Evolutionary conservation across 2,888 invertebrate species (phyloP).

Genomic region (Spodoptera littoralis): DNA sequence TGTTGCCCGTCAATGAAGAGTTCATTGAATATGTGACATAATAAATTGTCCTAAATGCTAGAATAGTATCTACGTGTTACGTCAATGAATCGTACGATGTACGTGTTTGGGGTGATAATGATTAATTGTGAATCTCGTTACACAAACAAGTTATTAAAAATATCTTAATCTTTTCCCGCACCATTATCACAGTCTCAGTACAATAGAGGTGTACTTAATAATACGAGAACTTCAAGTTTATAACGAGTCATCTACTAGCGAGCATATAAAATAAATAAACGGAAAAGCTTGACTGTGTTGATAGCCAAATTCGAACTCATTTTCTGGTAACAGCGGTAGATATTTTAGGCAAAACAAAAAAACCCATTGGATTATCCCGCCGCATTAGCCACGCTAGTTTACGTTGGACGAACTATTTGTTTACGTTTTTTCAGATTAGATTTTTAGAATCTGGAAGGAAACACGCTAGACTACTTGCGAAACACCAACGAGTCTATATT

Average conservation of each 20-base stretch:
- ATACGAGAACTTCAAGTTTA: neutral
- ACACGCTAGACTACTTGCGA: constrained; percentile 44
- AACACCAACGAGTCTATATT: constrained; percentile 27
- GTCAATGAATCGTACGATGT: constrained; percentile 62
- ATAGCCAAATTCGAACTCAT: constrained; percentile 40
- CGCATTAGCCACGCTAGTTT: constrained; percentile 68
- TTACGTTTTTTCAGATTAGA: constrained; percentile 71
- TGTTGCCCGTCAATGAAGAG: constrained; percentile 4
- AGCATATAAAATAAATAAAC: constrained; percentile 1
- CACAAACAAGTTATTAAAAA: constrained; percentile 49
- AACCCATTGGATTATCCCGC: constrained; percentile 77
- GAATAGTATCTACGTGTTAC: constrained; percentile 46
- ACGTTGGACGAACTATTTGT: constrained; percentile 68
- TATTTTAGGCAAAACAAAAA: constrained; percentile 64
- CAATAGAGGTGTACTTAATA: neutral
- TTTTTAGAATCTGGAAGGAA: constrained; percentile 48
- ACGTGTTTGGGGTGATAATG: constrained; percentile 59
- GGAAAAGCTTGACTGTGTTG: constrained; percentile 14
- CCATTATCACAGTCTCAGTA: constrained; percentile 6
- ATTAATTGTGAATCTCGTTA: constrained; percentile 41
- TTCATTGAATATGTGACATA: constrained; percentile 29
- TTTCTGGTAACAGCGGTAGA: constrained; percentile 60
- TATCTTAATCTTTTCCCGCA: constrained; percentile 38
- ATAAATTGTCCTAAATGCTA: constrained; percentile 32
- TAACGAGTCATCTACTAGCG: neutral